Base-by-base conservation (phyloP, 1,140 invertebrate species). In the Hestina assimilis region DNA sequence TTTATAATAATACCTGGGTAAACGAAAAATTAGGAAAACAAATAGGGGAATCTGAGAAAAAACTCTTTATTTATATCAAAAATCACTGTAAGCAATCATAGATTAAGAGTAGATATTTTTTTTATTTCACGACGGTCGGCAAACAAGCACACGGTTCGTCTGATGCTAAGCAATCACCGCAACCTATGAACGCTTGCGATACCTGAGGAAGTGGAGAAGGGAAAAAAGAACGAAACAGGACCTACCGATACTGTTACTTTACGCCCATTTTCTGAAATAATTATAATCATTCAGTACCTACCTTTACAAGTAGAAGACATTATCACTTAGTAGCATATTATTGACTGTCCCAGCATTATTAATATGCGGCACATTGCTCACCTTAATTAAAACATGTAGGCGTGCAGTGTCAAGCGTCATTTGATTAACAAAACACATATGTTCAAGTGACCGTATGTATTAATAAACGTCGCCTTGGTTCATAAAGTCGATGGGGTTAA, bases 401-500 rank as follows among this genome's bases (percentile, higher is more conserved):
- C 29, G 40, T 53, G 40, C 40, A 43, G 15, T 28, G 31, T 11
- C 7, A n/a, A 14, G 31, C n/a, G 41, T 53, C 51, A 43, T 43
- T 53, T 33, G 38, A 53, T 53, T 43, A 53, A 53, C 48, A 43
- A 23, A 43, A 43, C 40, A 21, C 51, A 43, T 43, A 53, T 41
- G 41, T 53, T 15, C 45, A 28, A 48, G 26, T 23, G 26, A 17
- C 17, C 47, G 17, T 20, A 17, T 47, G 33, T 48, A 53, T 58
- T 58, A 42, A 58, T 50, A 31, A 50, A 41, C 12, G 71, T 77
- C 72, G 67, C 66, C 63, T 64, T 63, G 53, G 68, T 67, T 81
- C 74, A 75, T 85, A 83, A 79, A 80, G 68, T 73, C 75, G 72
- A 84, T 78, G 78, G 76, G 75, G 74, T 79, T 77, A 81, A 86